Percentiles rank a stretch among this genome's conserved stretches.
These are phyloP conservation scores for Clavelina lepadiformis DNA, from an alignment of 23 tunicate species.

Conservation along the genomic window DNA sequence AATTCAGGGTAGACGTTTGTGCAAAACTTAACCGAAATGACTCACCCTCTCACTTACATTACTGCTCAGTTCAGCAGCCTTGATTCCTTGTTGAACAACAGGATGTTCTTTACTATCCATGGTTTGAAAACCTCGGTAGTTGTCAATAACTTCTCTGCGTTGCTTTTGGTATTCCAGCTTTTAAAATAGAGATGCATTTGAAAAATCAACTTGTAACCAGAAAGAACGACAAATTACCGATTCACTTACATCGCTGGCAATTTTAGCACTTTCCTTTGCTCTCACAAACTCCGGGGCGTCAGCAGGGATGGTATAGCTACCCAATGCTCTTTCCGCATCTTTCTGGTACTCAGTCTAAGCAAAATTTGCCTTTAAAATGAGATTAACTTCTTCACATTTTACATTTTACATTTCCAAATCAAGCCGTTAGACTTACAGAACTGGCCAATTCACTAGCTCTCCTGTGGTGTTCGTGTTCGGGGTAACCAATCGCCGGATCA, in stretches of 20 bases:
- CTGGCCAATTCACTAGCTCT: conserved; percentile 37
- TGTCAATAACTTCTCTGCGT: conserved; percentile 24
- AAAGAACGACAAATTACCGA: no score
- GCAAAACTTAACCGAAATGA: no score
- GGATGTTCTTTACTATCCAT: conserved; percentile 43
- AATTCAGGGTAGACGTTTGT: background rate
- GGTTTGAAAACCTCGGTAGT: conserved; percentile 38
- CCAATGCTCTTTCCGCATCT: conserved; percentile 40
- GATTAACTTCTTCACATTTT: no score
- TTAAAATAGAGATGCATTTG: no score
- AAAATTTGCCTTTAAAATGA: no score
- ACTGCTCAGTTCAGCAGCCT: conserved; percentile 22
- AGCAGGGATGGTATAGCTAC: conserved; percentile 10
- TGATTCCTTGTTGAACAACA: background rate
- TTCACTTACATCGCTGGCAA: conserved; percentile 37
- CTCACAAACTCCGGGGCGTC: conserved; percentile 41
- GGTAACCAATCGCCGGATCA: conserved; percentile 55
- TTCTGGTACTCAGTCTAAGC: conserved; percentile 63
- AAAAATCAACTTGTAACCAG: no score
- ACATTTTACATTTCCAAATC: no score
- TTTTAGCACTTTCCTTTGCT: conserved; percentile 27
- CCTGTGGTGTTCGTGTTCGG: conserved; percentile 34
- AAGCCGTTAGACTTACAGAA: conserved; percentile 37
- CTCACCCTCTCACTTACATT: no score
- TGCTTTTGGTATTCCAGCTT: conserved; percentile 37